These are phyloP conservation scores for Zalophus californianus DNA, from an alignment of 2,797 vertebrate genomes.

Conservation along the genomic window DNA sequence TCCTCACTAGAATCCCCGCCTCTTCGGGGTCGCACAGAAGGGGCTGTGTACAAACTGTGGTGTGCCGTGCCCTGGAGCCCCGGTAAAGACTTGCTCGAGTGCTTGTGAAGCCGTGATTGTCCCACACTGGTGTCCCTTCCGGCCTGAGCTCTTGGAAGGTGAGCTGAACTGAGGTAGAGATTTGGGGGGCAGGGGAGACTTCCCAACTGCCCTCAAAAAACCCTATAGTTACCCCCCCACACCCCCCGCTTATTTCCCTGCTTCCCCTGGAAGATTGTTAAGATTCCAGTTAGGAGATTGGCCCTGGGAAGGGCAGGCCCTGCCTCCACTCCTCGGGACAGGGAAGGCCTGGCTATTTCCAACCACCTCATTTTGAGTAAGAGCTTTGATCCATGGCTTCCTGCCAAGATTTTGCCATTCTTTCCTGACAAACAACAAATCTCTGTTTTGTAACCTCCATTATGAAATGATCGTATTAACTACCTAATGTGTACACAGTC, in stretches of 20 bases:
- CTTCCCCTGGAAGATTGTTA: background rate
- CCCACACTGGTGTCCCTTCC: background rate
- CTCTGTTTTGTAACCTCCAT: conserved; percentile 12
- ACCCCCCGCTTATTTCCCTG: background rate
- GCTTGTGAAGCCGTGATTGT: background rate
- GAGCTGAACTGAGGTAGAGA: background rate
- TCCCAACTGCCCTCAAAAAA: background rate
- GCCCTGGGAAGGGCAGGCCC: background rate
- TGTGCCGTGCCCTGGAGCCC: rapidly evolving
- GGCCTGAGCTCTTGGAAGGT: background rate
- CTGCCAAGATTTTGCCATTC: conserved; percentile 15
- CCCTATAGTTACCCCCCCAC: rapidly evolving
- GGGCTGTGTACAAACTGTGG: background rate
- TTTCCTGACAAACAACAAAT: background rate
- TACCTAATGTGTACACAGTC: background rate
- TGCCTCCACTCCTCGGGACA: background rate
- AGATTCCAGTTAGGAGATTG: background rate
- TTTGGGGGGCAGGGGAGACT: background rate
- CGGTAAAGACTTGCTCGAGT: background rate
- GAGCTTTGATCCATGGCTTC: background rate
- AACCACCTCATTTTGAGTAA: background rate
- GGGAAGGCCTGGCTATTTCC: background rate
- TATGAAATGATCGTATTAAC: background rate
- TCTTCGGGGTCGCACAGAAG: background rate
- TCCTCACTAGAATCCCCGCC: background rate